phyloP scores from a whole-genome alignment of 2,797 vertebrate species.

The Myotis pilosus region DNA sequence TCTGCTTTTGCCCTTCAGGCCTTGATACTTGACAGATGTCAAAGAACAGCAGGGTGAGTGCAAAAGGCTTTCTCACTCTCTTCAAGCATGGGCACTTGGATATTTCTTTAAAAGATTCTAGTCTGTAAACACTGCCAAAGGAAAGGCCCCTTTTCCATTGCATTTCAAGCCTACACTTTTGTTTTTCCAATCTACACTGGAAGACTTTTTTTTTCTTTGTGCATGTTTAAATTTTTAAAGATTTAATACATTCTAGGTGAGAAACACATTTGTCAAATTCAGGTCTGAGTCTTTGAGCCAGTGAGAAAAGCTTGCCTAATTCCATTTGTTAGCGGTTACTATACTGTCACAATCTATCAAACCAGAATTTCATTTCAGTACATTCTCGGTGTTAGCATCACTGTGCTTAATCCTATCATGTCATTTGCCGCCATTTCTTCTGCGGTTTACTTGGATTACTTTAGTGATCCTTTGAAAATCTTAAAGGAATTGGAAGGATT shows the following conservation, averaged over 20 bases:
- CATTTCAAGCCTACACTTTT: background rate
- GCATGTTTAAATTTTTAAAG: constrained; percentile 8
- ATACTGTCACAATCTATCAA: background rate
- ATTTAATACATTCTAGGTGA: background rate
- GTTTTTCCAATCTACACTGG: background rate
- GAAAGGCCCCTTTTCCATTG: background rate
- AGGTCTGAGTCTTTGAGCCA: background rate
- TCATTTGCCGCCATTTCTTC: background rate
- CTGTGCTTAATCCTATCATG: background rate
- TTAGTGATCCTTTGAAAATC: constrained; percentile 10
- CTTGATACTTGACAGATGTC: constrained; percentile 39
- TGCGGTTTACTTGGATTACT: constrained; percentile 19
- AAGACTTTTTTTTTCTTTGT: background rate
- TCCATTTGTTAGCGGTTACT: background rate
- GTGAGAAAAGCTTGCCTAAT: constrained; percentile 3
- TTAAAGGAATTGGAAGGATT: background rate
- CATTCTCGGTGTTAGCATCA: background rate
- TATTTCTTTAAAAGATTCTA: constrained; percentile 34
- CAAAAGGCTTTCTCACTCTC: constrained; percentile 2
- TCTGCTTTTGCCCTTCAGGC: constrained; percentile 18
- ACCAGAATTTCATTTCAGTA: background rate
- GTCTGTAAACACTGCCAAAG: background rate
- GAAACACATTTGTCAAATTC: constrained; percentile 14
- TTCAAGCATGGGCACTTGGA: background rate
- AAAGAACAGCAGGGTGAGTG: background rate